Evolutionary conservation across 2,888 invertebrate genomes (phyloP).

Genomic region (Campopleginae sp.): DNA sequence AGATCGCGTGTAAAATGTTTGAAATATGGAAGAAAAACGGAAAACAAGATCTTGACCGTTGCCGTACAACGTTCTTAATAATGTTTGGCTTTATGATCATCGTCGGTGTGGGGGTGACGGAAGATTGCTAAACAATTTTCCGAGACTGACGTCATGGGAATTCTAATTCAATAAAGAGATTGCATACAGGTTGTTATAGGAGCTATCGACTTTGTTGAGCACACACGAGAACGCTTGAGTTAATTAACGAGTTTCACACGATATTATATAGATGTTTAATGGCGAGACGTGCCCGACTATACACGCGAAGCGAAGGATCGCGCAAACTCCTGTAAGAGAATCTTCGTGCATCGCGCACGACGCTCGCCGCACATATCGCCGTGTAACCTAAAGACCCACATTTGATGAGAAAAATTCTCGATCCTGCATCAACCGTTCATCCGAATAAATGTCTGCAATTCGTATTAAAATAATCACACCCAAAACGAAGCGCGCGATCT

Average conservation of each 20-base stretch:
- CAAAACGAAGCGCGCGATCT: background rate
- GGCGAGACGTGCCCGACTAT: background rate
- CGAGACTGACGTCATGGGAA: slow-evolving; percentile 15
- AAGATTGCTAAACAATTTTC: slow-evolving; percentile 30
- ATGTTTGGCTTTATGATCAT: background rate
- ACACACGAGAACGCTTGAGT: slow-evolving; percentile 31
- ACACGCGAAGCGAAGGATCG: slow-evolving; percentile 10
- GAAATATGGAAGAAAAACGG: too few relatives aligned
- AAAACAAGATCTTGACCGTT: too few relatives aligned
- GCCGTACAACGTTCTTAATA: too few relatives aligned
- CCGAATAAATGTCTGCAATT: background rate
- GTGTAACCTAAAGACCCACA: slow-evolving; percentile 51
- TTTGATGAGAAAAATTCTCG: slow-evolving; percentile 18
- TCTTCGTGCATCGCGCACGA: slow-evolving; percentile 33
- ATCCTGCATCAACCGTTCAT: slow-evolving; percentile 20
- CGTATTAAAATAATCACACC: background rate
- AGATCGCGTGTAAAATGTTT: too few relatives aligned
- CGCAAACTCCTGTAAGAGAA: slow-evolving; percentile 16
- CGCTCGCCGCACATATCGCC: slow-evolving; percentile 6
- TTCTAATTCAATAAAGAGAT: slow-evolving; percentile 31
- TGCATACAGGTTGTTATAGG: slow-evolving; percentile 7
- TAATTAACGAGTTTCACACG: slow-evolving; percentile 61
- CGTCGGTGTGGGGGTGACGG: background rate
- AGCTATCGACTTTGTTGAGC: slow-evolving; percentile 5
- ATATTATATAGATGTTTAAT: slow-evolving; percentile 20